phyloP scores from a whole-genome alignment of 2,113 vertebrate genomes.

The Percopsis transmontana region DNA sequence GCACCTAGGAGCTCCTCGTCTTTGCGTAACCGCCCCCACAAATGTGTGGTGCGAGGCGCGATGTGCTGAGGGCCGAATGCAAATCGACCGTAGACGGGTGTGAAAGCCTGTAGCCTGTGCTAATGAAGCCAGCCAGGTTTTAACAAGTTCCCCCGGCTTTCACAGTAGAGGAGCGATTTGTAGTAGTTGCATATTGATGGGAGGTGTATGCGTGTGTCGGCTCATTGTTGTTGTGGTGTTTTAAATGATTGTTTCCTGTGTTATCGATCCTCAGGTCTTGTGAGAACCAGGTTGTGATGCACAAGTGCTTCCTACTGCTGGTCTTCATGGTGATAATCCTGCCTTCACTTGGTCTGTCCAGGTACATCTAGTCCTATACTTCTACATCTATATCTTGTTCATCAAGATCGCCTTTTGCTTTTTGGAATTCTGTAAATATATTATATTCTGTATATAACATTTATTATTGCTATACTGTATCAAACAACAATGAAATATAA shows the following conservation, averaged over 20 bases:
- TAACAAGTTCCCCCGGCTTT: no score
- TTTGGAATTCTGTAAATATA: no score
- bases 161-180: no score
- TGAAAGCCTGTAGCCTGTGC: conserved; percentile 42
- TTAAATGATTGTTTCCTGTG: conserved; percentile 1
- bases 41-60: conserved; percentile 65
- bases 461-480: no score
- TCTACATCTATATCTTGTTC: no score
- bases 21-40: conserved; percentile 69
- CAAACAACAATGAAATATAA: no score
- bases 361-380: conserved; percentile 73
- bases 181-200: not conserved
- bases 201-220: not conserved
- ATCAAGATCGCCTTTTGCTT: no score
- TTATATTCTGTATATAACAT: no score
- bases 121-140: conserved; percentile 19
- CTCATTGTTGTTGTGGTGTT: not conserved
- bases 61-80: conserved; percentile 58
- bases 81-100: conserved; percentile 57
- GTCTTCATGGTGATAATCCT: conserved; percentile 98
- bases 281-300: conserved; percentile 93
- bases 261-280: conserved; percentile 76
- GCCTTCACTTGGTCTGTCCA: conserved; percentile 92
- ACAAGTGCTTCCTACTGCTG: conserved; percentile 94
- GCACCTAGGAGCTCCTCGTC: conserved; percentile 62